phyloP scores from a whole-genome alignment of 2,888 invertebrate genomes.

The Drosophila atripex region DNA sequence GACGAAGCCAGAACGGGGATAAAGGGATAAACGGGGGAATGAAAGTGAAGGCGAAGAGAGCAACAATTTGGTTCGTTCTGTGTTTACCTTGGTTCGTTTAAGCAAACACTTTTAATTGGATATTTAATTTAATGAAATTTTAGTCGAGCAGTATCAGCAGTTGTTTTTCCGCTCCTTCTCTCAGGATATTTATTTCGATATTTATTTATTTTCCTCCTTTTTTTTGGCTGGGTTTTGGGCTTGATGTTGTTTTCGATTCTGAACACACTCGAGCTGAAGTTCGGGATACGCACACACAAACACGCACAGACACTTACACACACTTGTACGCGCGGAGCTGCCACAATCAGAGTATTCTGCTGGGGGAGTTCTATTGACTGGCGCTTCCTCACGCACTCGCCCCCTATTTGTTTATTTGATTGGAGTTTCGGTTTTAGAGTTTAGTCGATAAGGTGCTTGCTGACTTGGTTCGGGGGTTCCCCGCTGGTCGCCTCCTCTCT shows the following conservation, averaged over 20 bases:
- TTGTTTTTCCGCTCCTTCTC: neutral
- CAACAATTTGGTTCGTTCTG: constrained; percentile 27
- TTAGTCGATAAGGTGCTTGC: constrained; percentile 9
- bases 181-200: constrained; percentile 8
- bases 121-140: constrained; percentile 40
- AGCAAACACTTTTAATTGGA: constrained; percentile 37
- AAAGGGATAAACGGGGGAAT: constrained; percentile 3
- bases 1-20: constrained; percentile 12
- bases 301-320: constrained; percentile 48
- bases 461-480: constrained; percentile 19
- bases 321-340: constrained; percentile 58
- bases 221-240: constrained; percentile 5
- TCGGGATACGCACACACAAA: constrained; percentile 30
- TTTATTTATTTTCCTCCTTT: constrained; percentile 21
- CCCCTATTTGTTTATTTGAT: constrained; percentile 12
- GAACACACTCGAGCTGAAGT: constrained; percentile 64
- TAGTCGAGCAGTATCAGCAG: neutral
- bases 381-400: constrained; percentile 30
- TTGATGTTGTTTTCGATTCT: constrained; percentile 43
- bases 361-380: constrained; percentile 11
- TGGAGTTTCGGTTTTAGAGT: neutral
- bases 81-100: constrained; percentile 60
- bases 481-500: constrained; percentile 39
- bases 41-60: constrained; percentile 13
- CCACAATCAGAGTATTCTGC: constrained; percentile 48